Conservation (phyloP, 2,888 invertebrate species). For the Pammene aurita region DNA sequence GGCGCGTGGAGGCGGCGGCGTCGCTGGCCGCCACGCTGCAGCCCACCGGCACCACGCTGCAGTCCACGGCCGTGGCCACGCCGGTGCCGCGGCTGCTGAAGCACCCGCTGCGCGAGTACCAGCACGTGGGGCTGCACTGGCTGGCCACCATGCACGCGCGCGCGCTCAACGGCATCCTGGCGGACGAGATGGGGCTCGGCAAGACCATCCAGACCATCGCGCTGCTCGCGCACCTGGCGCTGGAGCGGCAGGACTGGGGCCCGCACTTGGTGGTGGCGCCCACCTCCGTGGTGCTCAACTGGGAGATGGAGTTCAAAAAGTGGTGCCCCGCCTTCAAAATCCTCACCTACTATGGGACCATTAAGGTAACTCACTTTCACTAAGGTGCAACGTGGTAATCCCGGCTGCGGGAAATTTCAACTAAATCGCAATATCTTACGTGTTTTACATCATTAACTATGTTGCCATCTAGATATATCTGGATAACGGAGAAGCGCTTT, state of each 20-base stretch:
- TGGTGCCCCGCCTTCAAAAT: conserved; percentile 99
- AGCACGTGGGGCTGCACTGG: conserved; percentile 99
- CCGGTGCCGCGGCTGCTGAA: conserved; percentile 96
- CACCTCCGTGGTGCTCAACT: conserved; percentile 99
- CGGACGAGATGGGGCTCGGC: conserved; percentile 98
- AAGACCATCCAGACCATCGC: conserved; percentile 99
- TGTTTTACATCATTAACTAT: too few species aligned
- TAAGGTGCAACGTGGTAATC: too few species aligned
- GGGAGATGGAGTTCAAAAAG: conserved; percentile 99
- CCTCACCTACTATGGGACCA: conserved; percentile 98
- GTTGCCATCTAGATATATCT: too few species aligned
- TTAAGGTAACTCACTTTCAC: conserved; percentile 83
- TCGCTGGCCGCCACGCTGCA: conserved; percentile 97
- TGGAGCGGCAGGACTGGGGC: conserved; percentile 97
- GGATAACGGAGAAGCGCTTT: too few species aligned
- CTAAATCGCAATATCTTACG: too few species aligned
- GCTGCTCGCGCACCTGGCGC: conserved; percentile 95
- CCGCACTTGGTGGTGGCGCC: conserved; percentile 99
- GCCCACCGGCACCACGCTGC: conserved; percentile 98
- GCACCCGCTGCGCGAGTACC: conserved; percentile 96
- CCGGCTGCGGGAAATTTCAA: too few species aligned
- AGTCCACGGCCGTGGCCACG: conserved; percentile 96
- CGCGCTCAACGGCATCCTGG: conserved; percentile 97
- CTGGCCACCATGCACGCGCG: conserved; percentile 97
- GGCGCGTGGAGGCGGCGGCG: conserved; percentile 95